Conservation (phyloP, 2,888 invertebrate species). For the Athalia circularis region DNA sequence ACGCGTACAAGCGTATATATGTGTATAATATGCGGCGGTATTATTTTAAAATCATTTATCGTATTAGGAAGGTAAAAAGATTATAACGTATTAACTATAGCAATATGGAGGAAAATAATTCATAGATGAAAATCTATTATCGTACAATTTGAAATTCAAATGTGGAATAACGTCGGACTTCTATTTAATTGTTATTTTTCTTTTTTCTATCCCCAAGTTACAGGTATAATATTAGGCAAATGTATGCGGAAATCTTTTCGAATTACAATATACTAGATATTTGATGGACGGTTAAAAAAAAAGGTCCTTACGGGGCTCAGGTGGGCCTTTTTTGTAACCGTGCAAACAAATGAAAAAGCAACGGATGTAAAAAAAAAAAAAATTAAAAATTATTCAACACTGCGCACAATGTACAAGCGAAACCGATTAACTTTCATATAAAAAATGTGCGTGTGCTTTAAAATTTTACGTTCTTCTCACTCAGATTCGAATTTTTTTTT, state of each 20-base stretch:
- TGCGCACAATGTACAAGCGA: no score
- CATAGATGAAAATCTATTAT: no score
- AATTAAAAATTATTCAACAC: not conserved
- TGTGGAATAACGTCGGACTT: not conserved
- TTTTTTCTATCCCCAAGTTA: not conserved
- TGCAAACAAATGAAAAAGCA: constrained; percentile 33
- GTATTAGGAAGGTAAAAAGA: no score
- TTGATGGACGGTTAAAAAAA: constrained; percentile 27
- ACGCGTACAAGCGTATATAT: constrained; percentile 2
- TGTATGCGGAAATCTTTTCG: not conserved
- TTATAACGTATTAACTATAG: no score
- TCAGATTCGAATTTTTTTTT: not conserved
- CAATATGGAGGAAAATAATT: no score
- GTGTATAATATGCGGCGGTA: not conserved
- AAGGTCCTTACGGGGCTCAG: constrained; percentile 35
- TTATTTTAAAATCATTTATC: no score
- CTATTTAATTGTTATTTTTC: not conserved
- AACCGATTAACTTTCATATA: no score
- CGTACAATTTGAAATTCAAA: no score
- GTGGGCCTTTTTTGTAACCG: constrained; percentile 31
- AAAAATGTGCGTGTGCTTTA: no score
- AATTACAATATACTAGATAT: not conserved
- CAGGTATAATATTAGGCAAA: not conserved
- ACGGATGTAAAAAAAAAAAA: not conserved
- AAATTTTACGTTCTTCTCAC: not conserved